Base-by-base conservation (phyloP, 2,113 vertebrate genomes). In the Anoura caudifer region DNA sequence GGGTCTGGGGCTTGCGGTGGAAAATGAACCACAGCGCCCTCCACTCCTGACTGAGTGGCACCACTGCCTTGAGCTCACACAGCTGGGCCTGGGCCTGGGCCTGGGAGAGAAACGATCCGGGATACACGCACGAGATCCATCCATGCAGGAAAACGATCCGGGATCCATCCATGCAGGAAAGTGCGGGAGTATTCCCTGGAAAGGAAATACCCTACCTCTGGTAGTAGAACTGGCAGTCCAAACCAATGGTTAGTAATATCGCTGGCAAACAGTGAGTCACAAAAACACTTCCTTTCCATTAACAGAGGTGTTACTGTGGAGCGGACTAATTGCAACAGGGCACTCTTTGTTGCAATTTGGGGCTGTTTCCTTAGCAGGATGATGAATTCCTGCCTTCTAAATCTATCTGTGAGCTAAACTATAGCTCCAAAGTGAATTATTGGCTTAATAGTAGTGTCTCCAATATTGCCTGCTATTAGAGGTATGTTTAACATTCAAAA, bases 271-370 rank as follows among this genome's bases (percentile, higher is more conserved):
- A 76, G 38, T 96, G 95, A 95, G 86, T 94, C 96, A 93, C 67
- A 0, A 33, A 76, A 92, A 94, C 63, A 97, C 89, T 96, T 97
- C 96, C 94, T 94, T 92, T 84, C 89, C 87, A 96, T 96, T 93
- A 91, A 94, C 97, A 96, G 97, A 97, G 95, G 96, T 96, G 96
- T 94, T 95, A 97, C 95, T 95, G 95, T 95, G 81, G 45, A 89
- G 82, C 11, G 5, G 41, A 54, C 83, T 95, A 94, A 94, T 93
- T 77, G 86, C 85, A 94, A 97, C 97, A 97, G 67, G 96, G 83
- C n/a, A 5, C 38, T 80, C 95, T 95, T 94, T 97, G 96, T 96
- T 87, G 7, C 36, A 38, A 41, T 72, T 47, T 13, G 28, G 75
- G 72, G 77, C 81, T 94, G 52, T 86, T 96, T 63, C 77, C 36